These are phyloP conservation scores for Galerucella calmariensis DNA, from an alignment of 2,888 invertebrate genomes.

Conservation along the genomic window DNA sequence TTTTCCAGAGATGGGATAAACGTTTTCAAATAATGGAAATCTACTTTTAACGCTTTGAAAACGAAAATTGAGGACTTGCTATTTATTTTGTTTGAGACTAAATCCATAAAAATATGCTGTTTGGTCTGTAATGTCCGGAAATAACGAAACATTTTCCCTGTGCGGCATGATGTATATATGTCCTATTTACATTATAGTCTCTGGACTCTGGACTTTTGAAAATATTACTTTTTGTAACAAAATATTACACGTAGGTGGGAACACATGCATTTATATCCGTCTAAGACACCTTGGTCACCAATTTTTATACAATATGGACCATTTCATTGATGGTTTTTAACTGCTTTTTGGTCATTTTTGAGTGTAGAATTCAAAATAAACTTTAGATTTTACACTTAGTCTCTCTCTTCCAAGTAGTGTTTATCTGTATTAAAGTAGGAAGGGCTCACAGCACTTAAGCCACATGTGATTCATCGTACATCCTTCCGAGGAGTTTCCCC, in stretches of 20 bases:
- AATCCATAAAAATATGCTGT: neutral
- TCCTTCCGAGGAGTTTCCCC: too few relatives aligned
- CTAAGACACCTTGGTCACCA: neutral
- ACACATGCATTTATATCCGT: conserved; percentile 6
- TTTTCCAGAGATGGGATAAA: neutral
- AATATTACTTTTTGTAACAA: conserved; percentile 10
- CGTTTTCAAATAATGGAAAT: neutral
- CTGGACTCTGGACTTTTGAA: conserved; percentile 15
- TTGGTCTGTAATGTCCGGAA: neutral
- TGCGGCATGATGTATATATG: conserved; percentile 19
- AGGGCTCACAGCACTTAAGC: too few relatives aligned
- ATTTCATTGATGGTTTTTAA: too few relatives aligned
- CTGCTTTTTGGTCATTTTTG: too few relatives aligned
- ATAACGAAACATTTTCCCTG: conserved; percentile 9
- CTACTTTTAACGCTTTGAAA: neutral
- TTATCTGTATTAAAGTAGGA: too few relatives aligned
- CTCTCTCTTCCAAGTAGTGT: too few relatives aligned
- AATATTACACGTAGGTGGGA: conserved; percentile 5
- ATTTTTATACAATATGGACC: neutral
- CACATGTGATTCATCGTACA: too few relatives aligned
- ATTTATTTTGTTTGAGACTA: neutral
- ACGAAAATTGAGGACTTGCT: neutral
- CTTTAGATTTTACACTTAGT: too few relatives aligned
- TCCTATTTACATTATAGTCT: conserved; percentile 11
- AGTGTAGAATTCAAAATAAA: too few relatives aligned